A percentile compares a stretch with the other conserved stretches of the same genome.
These are phyloP conservation scores for Cepaea nemoralis DNA, from an alignment of 1,140 invertebrate genomes.

Conservation along the genomic window DNA sequence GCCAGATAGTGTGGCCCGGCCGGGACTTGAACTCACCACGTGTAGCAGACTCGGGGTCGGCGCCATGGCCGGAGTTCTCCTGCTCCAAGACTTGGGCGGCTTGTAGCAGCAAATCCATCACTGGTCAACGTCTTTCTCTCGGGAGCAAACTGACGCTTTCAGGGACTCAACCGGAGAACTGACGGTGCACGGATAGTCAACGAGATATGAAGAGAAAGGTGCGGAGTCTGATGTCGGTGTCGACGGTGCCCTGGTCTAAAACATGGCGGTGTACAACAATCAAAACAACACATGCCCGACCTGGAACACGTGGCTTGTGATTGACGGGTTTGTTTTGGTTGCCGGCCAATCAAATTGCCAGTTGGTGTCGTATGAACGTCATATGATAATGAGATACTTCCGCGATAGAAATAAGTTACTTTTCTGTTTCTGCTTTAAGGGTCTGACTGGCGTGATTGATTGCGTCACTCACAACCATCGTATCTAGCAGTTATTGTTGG, in stretches of 20 bases:
- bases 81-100: slow-evolving; percentile 36
- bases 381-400: neutral
- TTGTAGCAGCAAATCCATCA: slow-evolving; percentile 40
- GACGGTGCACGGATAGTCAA: no score
- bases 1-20: no score
- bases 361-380: neutral
- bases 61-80: slow-evolving; percentile 11
- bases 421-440: no score
- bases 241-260: no score
- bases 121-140: no score
- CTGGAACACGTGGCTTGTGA: slow-evolving; percentile 41
- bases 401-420: neutral
- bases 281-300: slow-evolving; percentile 38
- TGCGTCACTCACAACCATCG: no score
- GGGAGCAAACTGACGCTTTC: no score
- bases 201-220: no score
- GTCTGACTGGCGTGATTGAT: no score
- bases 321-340: slow-evolving; percentile 34
- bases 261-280: slow-evolving; percentile 37
- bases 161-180: no score
- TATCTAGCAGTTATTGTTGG: no score
- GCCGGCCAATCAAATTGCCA: neutral
- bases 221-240: no score
- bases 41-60: slow-evolving; percentile 29
- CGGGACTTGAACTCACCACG: slow-evolving; percentile 30